Conservation (phyloP, 1,140 invertebrate genomes). For the Calliphora vicina region DNA sequence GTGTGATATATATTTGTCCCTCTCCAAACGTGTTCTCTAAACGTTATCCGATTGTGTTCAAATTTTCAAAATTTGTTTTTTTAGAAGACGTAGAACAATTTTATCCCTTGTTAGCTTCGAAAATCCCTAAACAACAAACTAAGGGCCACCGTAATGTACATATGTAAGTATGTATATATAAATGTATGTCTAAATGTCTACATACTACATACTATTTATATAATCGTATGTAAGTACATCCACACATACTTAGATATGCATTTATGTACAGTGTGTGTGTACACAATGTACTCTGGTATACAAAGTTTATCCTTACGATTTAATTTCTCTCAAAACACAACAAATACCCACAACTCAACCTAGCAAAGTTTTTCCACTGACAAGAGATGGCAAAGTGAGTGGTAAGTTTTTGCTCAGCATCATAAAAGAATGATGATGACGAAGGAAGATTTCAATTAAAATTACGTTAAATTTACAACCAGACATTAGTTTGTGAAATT, state of each 20-base stretch:
- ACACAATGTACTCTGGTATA: not conserved
- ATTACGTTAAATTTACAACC: not conserved
- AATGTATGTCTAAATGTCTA: not conserved
- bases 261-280: not conserved
- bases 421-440: not conserved
- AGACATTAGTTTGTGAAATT: not conserved
- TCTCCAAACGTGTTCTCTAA: no score
- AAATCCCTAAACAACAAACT: no score
- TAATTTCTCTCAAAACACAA: conserved; percentile 21
- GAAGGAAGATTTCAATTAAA: not conserved
- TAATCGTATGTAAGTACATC: not conserved
- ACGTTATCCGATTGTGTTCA: no score
- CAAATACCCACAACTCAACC: not conserved
- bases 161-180: no score
- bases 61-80: no score
- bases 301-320: conserved; percentile 26
- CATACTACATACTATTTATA: not conserved
- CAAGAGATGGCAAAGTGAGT: not conserved
- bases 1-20: no score
- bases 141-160: no score
- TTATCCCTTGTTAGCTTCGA: no score
- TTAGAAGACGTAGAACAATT: no score
- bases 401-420: no score
- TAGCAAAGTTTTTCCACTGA: not conserved
- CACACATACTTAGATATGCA: not conserved